These are phyloP conservation scores for Paraplagusia blochii DNA, from an alignment of 2,113 vertebrate genomes.

Conservation along the genomic window DNA sequence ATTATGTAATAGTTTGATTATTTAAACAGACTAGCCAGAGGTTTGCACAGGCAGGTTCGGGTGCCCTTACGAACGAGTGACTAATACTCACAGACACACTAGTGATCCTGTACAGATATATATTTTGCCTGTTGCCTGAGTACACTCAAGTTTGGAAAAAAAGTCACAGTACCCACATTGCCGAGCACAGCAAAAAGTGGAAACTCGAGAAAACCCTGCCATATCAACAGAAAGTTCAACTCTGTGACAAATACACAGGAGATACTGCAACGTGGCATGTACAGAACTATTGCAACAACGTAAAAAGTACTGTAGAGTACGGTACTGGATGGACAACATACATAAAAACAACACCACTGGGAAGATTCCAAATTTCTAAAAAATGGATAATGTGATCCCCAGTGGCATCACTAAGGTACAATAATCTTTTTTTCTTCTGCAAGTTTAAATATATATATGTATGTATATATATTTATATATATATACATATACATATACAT, in stretches of 20 bases:
- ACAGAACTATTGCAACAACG: background rate
- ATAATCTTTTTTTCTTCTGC: too few species aligned
- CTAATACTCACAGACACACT: slow-evolving; percentile 29
- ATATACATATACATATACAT: too few species aligned
- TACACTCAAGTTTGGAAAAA: slow-evolving; percentile 16
- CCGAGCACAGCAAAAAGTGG: slow-evolving; percentile 36
- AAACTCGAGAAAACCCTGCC: slow-evolving; percentile 63
- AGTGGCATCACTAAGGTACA: too few species aligned
- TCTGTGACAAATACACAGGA: slow-evolving; percentile 1
- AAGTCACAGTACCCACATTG: slow-evolving; percentile 36
- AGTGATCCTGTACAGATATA: slow-evolving; percentile 27
- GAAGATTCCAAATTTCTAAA: too few species aligned
- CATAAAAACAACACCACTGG: too few species aligned
- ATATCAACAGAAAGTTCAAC: slow-evolving; percentile 59
- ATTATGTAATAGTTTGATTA: slow-evolving; percentile 62
- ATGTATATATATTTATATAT: too few species aligned
- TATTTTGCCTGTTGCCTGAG: slow-evolving; percentile 44
- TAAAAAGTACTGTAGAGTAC: too few species aligned
- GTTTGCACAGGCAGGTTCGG: slow-evolving; percentile 35
- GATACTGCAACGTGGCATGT: slow-evolving; percentile 10
- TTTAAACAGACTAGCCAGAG: slow-evolving; percentile 56
- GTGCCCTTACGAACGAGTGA: slow-evolving; percentile 38
- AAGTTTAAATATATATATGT: too few species aligned
- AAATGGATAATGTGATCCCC: too few species aligned
- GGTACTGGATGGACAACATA: too few species aligned